These are phyloP conservation scores for Podilymbus podiceps DNA, from an alignment of 2,113 vertebrate species.

Conservation along the genomic window DNA sequence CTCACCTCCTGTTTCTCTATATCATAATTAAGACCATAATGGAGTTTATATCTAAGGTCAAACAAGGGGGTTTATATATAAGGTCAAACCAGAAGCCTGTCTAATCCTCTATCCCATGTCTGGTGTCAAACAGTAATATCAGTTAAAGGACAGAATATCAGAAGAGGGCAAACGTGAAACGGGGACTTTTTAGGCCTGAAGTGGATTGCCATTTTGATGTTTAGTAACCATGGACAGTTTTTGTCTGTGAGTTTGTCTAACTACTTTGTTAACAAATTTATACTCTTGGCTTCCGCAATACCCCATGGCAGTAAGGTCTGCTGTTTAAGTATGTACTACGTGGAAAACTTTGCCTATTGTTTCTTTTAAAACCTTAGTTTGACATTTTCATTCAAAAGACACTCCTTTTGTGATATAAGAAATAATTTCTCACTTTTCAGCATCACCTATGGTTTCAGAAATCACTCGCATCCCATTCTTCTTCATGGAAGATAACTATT, in stretches of 20 bases:
- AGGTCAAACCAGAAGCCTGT: background rate
- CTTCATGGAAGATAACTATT: background rate
- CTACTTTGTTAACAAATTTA: conserved; percentile 11
- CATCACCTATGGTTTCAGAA: background rate
- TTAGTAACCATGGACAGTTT: background rate
- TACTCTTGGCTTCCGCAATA: background rate
- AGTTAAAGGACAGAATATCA: background rate
- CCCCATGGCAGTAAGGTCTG: background rate
- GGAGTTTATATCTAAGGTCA: background rate
- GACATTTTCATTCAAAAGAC: conserved; percentile 4
- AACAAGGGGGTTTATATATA: background rate
- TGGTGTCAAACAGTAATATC: background rate
- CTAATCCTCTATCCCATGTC: background rate
- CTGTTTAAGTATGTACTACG: background rate
- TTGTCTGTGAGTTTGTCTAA: conserved; percentile 14
- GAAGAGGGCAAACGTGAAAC: background rate
- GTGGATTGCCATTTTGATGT: background rate
- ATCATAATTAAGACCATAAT: background rate
- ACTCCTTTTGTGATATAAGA: background rate
- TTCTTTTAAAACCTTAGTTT: background rate
- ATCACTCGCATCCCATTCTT: background rate
- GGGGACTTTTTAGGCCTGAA: background rate
- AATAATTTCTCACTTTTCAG: background rate
- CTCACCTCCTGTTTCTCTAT: background rate
- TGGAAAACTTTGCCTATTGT: background rate